These are phyloP conservation scores for Trinectes maculatus DNA, from an alignment of 2,113 vertebrate species.

Conservation along the genomic window DNA sequence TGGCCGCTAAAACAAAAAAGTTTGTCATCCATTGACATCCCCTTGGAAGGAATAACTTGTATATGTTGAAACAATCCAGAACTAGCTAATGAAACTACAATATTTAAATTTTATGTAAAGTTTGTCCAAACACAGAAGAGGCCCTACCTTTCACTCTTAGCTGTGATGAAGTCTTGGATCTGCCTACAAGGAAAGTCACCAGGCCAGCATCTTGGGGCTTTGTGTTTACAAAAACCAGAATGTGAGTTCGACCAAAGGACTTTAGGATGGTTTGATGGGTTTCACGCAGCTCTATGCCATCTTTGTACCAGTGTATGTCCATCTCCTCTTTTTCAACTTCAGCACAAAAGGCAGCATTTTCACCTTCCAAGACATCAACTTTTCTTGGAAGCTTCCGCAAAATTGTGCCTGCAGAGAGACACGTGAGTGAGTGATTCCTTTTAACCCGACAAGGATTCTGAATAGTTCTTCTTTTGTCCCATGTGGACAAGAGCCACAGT, in stretches of 20 bases:
- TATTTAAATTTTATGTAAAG: too few relatives aligned
- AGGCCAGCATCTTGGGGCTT: conserved; percentile 90
- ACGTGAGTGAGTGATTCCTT: not conserved
- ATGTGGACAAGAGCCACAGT: not conserved
- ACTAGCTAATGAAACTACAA: too few relatives aligned
- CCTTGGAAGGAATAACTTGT: not conserved
- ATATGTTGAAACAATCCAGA: not conserved
- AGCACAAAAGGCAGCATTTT: conserved; percentile 95
- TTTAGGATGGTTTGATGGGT: conserved; percentile 88
- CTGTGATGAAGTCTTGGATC: conserved; percentile 91
- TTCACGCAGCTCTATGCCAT: conserved; percentile 87
- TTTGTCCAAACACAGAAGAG: too few relatives aligned
- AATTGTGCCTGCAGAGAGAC: conserved; percentile 78
- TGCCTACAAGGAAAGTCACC: conserved; percentile 88
- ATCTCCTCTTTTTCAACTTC: conserved; percentile 89
- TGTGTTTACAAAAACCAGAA: conserved; percentile 93
- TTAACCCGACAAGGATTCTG: not conserved
- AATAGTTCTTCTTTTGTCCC: not conserved
- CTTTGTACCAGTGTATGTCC: conserved; percentile 90
- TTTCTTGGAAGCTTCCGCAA: conserved; percentile 90
- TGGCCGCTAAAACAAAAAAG: conserved; percentile 81
- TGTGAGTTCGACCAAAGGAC: conserved; percentile 93
- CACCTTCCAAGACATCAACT: conserved; percentile 93
- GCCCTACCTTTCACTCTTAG: conserved; percentile 92
- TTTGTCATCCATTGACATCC: not conserved